A percentile compares a stretch with the other conserved stretches of the same genome.
Conservation (phyloP, 2,797 vertebrate genomes). For the Syngnathus acus region DNA sequence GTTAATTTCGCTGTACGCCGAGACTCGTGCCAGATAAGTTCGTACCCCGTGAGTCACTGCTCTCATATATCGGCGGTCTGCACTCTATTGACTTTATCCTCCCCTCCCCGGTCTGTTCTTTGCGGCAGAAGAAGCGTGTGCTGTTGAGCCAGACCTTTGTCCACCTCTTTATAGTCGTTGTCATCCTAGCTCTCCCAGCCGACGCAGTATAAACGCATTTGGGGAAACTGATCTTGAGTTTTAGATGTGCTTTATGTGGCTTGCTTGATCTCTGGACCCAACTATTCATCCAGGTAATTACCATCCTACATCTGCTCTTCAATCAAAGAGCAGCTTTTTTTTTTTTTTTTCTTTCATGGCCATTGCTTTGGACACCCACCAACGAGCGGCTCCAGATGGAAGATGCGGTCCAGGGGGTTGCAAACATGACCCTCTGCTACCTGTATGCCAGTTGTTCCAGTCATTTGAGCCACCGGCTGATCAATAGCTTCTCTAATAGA, state of each 20-base stretch:
- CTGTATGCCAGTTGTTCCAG: conserved; percentile 53
- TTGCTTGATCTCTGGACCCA: not conserved
- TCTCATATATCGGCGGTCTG: conserved; percentile 35
- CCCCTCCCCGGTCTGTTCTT: conserved; percentile 27
- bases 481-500: conserved; percentile 64
- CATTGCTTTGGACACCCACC: conserved; percentile 27
- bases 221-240: not conserved
- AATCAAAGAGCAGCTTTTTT: not conserved
- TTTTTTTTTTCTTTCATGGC: conserved; percentile 28
- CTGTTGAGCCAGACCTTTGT: conserved; percentile 47
- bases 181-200: conserved; percentile 8
- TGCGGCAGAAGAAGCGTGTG: conserved; percentile 43
- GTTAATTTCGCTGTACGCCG: conserved; percentile 9
- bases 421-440: conserved; percentile 41
- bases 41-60: conserved; percentile 47
- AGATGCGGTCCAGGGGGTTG: conserved; percentile 14
- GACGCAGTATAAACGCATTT: not conserved
- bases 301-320: not conserved
- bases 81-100: conserved; percentile 39
- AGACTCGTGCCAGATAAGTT: conserved; percentile 18
- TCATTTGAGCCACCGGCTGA: conserved; percentile 54
- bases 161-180: conserved; percentile 40
- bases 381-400: conserved; percentile 25
- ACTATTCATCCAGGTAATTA: not conserved
- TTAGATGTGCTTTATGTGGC: not conserved